Percentiles rank a stretch among this genome's conserved stretches.
Conservation (phyloP, 2,888 invertebrate genomes). For the Rhogogaster chlorosoma region DNA sequence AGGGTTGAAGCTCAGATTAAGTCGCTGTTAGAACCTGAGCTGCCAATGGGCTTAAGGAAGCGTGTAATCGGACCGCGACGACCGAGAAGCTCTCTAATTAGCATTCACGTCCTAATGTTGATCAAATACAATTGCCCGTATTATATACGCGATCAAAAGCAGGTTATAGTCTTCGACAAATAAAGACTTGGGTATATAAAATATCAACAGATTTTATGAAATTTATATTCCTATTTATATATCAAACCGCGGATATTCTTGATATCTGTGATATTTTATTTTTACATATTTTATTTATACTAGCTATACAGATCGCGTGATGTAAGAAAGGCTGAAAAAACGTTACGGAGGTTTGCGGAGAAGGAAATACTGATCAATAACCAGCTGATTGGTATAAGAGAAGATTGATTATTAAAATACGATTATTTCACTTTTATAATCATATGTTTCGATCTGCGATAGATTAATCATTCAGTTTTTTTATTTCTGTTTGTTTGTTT, state of each 20-base stretch:
- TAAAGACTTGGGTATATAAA: background rate
- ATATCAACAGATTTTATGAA: background rate
- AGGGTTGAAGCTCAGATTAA: conserved; percentile 12
- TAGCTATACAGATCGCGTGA: background rate
- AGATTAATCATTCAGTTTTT: background rate
- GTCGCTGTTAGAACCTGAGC: conserved; percentile 35
- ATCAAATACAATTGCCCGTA: background rate
- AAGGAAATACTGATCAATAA: background rate
- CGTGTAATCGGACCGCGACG: background rate
- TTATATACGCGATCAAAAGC: background rate
- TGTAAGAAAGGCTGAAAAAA: background rate
- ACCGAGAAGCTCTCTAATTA: conserved; percentile 13
- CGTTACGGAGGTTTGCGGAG: background rate
- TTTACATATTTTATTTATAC: background rate
- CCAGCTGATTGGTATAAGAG: background rate
- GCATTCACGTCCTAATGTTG: background rate
- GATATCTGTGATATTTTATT: background rate
- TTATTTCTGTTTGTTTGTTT: background rate
- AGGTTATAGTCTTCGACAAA: background rate
- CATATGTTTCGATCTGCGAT: background rate
- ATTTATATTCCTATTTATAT: background rate
- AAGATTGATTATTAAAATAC: background rate
- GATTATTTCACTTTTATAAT: background rate
- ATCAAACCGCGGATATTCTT: background rate
- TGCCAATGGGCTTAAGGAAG: background rate